phyloP scores from a whole-genome alignment of 2,797 vertebrate genomes.

The Erethizon dorsatum region DNA sequence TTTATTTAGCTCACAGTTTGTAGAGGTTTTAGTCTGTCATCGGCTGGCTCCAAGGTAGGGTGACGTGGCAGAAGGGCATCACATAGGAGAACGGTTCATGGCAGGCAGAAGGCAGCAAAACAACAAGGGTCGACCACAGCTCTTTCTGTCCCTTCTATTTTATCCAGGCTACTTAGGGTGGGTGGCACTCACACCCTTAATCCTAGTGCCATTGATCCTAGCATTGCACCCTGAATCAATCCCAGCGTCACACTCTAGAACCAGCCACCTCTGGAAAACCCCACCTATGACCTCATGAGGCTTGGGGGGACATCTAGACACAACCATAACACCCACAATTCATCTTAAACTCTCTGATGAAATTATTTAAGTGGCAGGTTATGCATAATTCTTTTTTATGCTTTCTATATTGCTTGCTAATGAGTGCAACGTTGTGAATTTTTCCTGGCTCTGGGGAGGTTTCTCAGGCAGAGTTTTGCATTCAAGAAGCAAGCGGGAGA shows the following conservation, averaged over 20 bases:
- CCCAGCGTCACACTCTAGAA: neutral
- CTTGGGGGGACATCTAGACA: neutral
- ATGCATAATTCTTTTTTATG: neutral
- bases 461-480: neutral
- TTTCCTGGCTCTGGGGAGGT: neutral
- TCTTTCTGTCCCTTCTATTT: neutral
- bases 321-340: neutral
- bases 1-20: too few species aligned
- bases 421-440: neutral
- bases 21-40: neutral
- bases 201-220: too few species aligned
- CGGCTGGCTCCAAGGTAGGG: neutral
- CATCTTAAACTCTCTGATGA: neutral
- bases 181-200: neutral
- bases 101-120: neutral
- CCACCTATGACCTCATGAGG: neutral
- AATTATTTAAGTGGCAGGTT: neutral
- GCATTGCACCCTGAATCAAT: neutral
- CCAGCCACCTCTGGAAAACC: neutral
- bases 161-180: neutral
- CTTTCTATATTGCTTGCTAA: neutral
- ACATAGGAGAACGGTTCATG: neutral
- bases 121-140: neutral
- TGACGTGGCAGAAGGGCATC: neutral
- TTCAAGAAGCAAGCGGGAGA: neutral